These are phyloP conservation scores for Brenthis hecate DNA, from an alignment of 2,888 invertebrate species.

Conservation along the genomic window DNA sequence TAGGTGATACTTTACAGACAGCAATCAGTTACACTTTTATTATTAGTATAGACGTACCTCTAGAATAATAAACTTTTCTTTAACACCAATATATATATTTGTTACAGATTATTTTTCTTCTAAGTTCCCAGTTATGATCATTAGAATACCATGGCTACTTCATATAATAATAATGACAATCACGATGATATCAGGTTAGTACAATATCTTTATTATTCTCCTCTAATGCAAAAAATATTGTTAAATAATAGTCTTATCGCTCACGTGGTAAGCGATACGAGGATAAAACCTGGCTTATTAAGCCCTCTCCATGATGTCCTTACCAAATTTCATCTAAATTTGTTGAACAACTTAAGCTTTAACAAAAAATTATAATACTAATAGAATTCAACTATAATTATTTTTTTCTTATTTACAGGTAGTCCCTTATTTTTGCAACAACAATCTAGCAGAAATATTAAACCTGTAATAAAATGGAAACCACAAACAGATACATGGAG, in stretches of 20 bases:
- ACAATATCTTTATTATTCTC: not conserved
- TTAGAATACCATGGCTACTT: constrained; percentile 71
- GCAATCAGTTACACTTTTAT: no score
- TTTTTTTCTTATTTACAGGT: constrained; percentile 55
- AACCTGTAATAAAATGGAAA: constrained; percentile 75
- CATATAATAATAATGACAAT: constrained; percentile 51
- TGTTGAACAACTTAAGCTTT: no score
- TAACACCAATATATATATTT: constrained; percentile 41
- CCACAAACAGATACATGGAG: constrained; percentile 76
- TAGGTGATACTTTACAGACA: no score
- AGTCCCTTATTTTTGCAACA: constrained; percentile 73
- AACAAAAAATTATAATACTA: no score
- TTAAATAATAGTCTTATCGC: no score
- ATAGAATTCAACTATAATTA: no score
- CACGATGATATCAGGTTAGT: constrained; percentile 63
- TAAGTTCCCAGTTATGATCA: constrained; percentile 64
- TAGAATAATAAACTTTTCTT: not conserved
- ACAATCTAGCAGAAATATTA: constrained; percentile 57
- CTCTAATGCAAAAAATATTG: no score
- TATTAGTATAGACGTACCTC: no score
- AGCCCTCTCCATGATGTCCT: no score
- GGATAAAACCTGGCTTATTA: no score
- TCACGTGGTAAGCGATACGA: no score
- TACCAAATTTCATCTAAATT: no score
- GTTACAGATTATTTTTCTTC: constrained; percentile 60